Base-by-base conservation (phyloP, 2,113 vertebrate genomes). In the Mus spicilegus region DNA sequence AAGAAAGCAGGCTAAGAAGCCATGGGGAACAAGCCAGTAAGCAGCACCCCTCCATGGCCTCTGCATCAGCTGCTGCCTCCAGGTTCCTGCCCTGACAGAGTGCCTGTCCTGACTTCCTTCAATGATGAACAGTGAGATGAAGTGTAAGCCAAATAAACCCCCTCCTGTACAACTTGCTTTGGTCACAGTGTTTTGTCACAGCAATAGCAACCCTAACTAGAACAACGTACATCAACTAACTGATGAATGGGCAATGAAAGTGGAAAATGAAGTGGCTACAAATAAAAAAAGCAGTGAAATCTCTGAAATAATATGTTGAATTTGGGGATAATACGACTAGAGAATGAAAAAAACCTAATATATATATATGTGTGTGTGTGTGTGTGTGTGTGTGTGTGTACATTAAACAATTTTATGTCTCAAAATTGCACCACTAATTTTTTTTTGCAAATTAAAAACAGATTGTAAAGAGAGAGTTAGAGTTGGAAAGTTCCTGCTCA, bases 371-470 rank as follows among this genome's bases (percentile, higher is more conserved):
- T n/a, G n/a, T 42, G 42, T 42, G 42, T 42, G 42, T 42, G 42
- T 42, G 42, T 42, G 42, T 42, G 42, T 42, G 42, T 42, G 42
- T 42, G 42, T 42, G 42, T 42, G 42, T 42, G 42, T 42, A 42
- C 49, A 22, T 95, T 98, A 67, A 98, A 97, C 67, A 93, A 94
- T 97, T 98, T 95, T 90, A 97, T 92, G 97, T 96, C 96, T 98
- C 96, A 98, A 98, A 98, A 98, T 92, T 98, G 98, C 97, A 98
- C 98, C 91, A 95, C 90, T 61, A 58, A 98, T 98, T 97, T 98
- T 98, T 97, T 97, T 97, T 97, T 96, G 54, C 87, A 98, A 99
- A 99, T 98, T 98, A 97, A 98, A 98, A 97, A 98, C 98, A 98
- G 98, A 98, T 91, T 98, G 94, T 93, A 98, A 98, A 98, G 94